phyloP scores from a whole-genome alignment of 2,797 vertebrate genomes.

The Ptychadena robeensis region DNA sequence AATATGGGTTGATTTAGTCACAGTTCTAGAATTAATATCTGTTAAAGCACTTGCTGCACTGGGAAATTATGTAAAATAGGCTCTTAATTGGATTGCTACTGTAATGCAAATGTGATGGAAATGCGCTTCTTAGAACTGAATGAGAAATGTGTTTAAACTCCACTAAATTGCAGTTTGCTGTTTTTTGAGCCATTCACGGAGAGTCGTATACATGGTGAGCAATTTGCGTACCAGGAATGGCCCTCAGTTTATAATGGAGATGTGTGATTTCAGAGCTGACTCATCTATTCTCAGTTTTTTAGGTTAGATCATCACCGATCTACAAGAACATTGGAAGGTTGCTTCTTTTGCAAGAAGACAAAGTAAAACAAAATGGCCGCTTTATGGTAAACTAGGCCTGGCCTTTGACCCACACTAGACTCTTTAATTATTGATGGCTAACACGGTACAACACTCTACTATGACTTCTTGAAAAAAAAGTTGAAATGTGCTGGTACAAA shows the following conservation, averaged over 20 bases:
- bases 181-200: neutral
- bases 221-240: neutral
- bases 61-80: neutral
- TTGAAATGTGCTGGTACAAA: no score
- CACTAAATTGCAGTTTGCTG: neutral
- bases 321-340: no score
- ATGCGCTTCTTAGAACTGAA: neutral
- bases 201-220: neutral
- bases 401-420: no score
- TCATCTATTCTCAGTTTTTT: neutral
- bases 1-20: neutral
- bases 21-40: neutral
- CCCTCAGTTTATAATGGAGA: neutral
- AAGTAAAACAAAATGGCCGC: no score
- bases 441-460: no score
- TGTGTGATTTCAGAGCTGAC: neutral
- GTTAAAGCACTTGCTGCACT: neutral
- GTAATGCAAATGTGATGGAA: slow-evolving; percentile 4
- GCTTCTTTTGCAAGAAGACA: no score
- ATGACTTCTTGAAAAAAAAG: no score
- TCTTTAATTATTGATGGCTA: no score
- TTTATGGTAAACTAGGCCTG: no score
- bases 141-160: slow-evolving; percentile 10
- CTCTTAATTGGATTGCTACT: neutral
- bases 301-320: no score